phyloP scores from a whole-genome alignment of 1,140 invertebrate genomes.

The Argopecten irradians region DNA sequence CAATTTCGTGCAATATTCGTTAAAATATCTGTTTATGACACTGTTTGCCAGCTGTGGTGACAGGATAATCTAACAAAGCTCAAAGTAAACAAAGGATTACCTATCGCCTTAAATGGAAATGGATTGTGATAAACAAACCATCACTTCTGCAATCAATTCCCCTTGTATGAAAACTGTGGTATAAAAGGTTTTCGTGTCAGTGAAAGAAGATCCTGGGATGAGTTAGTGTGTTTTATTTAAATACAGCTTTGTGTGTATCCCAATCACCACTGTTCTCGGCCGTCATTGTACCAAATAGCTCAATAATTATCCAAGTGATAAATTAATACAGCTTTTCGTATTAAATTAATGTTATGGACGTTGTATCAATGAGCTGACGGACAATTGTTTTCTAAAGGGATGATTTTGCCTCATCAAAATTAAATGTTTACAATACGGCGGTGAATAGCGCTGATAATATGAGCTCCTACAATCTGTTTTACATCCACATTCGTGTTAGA shows the following conservation, averaged over 20 bases:
- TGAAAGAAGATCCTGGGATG: not conserved
- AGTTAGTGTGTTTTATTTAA: not conserved
- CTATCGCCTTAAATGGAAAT: not conserved
- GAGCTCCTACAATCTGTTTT: constrained; percentile 10
- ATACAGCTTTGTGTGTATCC: not conserved
- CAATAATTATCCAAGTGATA: constrained; percentile 12
- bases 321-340: constrained; percentile 12
- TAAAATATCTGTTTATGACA: too few relatives aligned
- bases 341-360: not conserved
- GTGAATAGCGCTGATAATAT: constrained; percentile 9
- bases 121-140: constrained; percentile 7
- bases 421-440: constrained; percentile 18
- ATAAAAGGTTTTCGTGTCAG: not conserved
- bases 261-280: not conserved
- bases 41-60: not conserved
- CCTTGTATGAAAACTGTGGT: not conserved
- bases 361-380: constrained; percentile 7
- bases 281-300: constrained; percentile 16
- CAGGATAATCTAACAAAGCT: not conserved
- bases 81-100: not conserved
- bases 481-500: not conserved
- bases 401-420: constrained; percentile 22
- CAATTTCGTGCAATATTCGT: too few relatives aligned
- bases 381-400: constrained; percentile 22
- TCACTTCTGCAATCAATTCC: not conserved